phyloP scores from a whole-genome alignment of 92 coral and sea anemone species.

The Paragorgia papillata region DNA sequence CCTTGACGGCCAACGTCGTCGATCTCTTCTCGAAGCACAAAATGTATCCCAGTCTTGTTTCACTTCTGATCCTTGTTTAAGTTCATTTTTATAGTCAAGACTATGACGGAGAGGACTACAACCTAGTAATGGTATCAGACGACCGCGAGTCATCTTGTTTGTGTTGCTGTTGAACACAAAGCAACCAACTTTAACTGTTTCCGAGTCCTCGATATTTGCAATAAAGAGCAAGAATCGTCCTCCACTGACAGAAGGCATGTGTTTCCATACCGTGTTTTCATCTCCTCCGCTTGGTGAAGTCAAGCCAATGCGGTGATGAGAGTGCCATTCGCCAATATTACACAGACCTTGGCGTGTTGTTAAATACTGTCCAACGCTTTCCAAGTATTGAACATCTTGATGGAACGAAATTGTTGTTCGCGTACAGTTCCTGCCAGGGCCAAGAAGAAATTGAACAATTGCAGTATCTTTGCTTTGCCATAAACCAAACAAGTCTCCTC shows the following conservation, averaged over 20 bases:
- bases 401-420: slow-evolving; percentile 65
- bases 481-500: slow-evolving; percentile 76
- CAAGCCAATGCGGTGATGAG: slow-evolving; percentile 77
- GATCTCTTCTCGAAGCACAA: not conserved
- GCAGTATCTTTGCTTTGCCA: slow-evolving; percentile 67
- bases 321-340: slow-evolving; percentile 97
- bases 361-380: slow-evolving; percentile 62
- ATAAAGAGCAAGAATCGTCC: slow-evolving; percentile 79
- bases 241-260: slow-evolving; percentile 51
- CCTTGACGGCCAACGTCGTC: no score
- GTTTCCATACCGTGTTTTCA: slow-evolving; percentile 61
- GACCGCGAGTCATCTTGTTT: slow-evolving; percentile 2
- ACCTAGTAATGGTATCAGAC: not conserved
- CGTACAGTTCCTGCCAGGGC: slow-evolving; percentile 67
- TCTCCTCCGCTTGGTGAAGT: slow-evolving; percentile 78
- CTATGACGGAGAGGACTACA: slow-evolving; percentile 28
- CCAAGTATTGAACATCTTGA: slow-evolving; percentile 76
- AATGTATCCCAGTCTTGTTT: not conserved
- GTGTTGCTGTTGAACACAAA: slow-evolving; percentile 34
- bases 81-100: not conserved
- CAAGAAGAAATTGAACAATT: slow-evolving; percentile 55
- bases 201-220: slow-evolving; percentile 55
- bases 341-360: slow-evolving; percentile 68
- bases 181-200: slow-evolving; percentile 12
- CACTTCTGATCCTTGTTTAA: not conserved